phyloP scores from a whole-genome alignment of 2,113 vertebrate genomes.

The Microtus ochrogaster region DNA sequence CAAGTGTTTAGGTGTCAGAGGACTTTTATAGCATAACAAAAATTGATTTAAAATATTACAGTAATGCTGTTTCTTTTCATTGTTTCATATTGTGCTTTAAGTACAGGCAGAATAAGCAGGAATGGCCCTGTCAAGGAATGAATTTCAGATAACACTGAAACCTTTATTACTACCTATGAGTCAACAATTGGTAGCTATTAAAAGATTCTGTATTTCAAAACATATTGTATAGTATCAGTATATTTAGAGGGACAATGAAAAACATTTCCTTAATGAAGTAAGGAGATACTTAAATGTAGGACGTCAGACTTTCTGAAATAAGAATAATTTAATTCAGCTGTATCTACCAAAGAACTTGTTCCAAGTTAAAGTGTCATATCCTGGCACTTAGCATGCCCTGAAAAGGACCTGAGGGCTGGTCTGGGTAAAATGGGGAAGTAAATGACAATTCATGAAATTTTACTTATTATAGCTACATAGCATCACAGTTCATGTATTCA shows the following conservation, averaged over 20 bases:
- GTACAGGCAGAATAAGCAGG: not conserved
- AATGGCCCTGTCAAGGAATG: not conserved
- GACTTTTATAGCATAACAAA: not conserved
- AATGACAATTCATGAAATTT: not conserved
- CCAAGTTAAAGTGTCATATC: not conserved
- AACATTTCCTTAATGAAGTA: not conserved
- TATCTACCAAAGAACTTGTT: not conserved
- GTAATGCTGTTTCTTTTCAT: not conserved
- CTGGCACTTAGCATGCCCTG: not conserved
- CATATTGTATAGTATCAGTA: not conserved
- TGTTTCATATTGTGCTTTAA: not conserved
- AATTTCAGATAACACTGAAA: not conserved
- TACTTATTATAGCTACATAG: not conserved
- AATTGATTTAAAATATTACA: constrained; percentile 13
- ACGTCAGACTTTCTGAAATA: not conserved
- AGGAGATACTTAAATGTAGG: not conserved
- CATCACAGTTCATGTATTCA: not conserved
- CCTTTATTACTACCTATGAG: not conserved
- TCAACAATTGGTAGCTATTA: not conserved
- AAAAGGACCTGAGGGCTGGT: not conserved
- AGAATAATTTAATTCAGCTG: not conserved
- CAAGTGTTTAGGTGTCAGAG: not conserved
- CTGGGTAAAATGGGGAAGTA: not conserved
- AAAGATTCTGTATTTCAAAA: not conserved
- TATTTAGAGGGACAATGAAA: not conserved